Base-by-base conservation (phyloP, 2,797 vertebrate species). In the Aratinga solstitialis region DNA sequence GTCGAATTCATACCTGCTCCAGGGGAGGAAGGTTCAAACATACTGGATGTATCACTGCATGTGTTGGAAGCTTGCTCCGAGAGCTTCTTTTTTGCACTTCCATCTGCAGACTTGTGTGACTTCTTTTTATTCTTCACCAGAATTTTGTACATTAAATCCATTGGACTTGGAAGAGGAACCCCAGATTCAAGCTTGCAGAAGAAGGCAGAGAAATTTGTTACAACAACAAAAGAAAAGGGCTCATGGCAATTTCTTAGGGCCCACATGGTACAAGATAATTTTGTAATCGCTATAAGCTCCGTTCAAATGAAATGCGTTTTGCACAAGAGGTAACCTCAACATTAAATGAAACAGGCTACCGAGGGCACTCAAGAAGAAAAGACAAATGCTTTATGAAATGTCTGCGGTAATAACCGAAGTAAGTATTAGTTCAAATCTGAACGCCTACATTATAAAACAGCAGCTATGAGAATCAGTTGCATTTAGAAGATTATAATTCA, bases 71-170 rank as follows among this genome's bases (percentile, higher is more conserved):
- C 99, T 95, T 99, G 99, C 96, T 99, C 99, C 0, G 98, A 98
- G 26, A 99, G 98, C 40, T 99, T 99, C 98, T 99, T 99, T 97
- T 99, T 99, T 34, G 98, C 97, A 82, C 98, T 98, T 36, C 99
- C 99, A 15, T 98, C 98, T 1, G 98, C 97, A 3, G 99, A 98
- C 86, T 99, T 99, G 85, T 98, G 99, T 2, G 99, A 99, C 82
- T 99, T 99, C 98, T 99, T 99, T 96, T 99, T 99, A 97, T 99
- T 99, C 96, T 99, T 99, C 94, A 99, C 99, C 81, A 99, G 97
- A 94, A 99, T 99, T 97, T 99, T 99, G 62, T 99, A 99, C 98
- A 99, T 99, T 95, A 99, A 98, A 68, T 99, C 99, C 98, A 98
- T 98, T 2, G 99, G 99, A 94, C 99, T 99, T 62, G 99, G 99